Evolutionary conservation across 2,888 invertebrate genomes (phyloP).

Genomic region (Zonitis immaculata): DNA sequence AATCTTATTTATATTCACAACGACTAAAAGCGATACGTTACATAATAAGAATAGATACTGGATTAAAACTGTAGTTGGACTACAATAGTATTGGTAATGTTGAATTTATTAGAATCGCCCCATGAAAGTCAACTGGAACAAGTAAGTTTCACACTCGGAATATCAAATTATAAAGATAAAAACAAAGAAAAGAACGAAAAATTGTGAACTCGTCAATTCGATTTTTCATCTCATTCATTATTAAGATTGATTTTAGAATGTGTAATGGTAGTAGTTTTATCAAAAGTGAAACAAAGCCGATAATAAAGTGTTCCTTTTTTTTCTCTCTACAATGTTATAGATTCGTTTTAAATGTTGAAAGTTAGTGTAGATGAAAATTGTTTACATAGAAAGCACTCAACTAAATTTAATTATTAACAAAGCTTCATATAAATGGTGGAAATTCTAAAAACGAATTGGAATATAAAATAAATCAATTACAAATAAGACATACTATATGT

Average conservation of each 20-base stretch:
- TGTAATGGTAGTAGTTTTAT: not conserved
- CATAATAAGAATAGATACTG: conserved; percentile 12
- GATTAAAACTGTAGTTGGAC: conserved; percentile 24
- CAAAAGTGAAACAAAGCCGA: no score
- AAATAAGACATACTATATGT: no score
- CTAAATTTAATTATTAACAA: conserved; percentile 2
- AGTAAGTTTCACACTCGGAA: not conserved
- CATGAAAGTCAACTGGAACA: not conserved
- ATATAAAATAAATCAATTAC: not conserved
- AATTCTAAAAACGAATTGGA: not conserved
- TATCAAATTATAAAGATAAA: not conserved
- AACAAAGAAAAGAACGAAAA: not conserved
- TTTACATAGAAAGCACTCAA: not conserved
- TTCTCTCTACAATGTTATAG: no score
- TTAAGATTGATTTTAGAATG: not conserved
- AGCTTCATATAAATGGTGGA: not conserved
- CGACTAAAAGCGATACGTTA: conserved; percentile 29
- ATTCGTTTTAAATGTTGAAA: not conserved
- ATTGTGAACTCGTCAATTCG: not conserved
- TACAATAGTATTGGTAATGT: not conserved
- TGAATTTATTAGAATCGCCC: conserved; percentile 11
- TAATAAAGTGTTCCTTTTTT: no score
- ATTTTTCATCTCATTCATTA: not conserved
- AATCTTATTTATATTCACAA: conserved; percentile 32
- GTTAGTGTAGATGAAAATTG: not conserved